phyloP scores from a whole-genome alignment of 2,888 invertebrate species.

The Linyphia triangularis region DNA sequence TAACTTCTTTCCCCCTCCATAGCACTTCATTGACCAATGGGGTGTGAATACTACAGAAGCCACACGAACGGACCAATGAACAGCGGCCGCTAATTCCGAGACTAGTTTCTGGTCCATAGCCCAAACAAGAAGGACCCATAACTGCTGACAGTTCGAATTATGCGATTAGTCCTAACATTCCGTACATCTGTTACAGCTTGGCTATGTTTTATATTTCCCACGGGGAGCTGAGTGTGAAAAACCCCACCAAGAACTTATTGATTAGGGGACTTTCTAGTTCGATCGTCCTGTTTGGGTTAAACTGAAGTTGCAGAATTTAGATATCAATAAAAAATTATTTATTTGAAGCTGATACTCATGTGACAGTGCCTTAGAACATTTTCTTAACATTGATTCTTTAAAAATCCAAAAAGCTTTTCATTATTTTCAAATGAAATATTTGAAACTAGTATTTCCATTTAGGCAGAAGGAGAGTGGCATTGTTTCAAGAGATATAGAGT shows the following conservation, averaged over 20 bases:
- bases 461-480: no score
- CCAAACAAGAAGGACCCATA: conserved; percentile 60
- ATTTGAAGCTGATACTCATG: no score
- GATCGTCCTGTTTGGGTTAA: background rate
- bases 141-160: conserved; percentile 71
- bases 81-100: conserved; percentile 69
- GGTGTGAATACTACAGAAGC: conserved; percentile 71
- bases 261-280: background rate
- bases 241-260: background rate
- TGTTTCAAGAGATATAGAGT: no score
- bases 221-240: no score
- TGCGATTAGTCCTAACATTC: conserved; percentile 68
- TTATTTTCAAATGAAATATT: no score
- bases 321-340: no score
- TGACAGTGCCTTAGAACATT: no score
- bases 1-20: conserved; percentile 35
- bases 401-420: no score
- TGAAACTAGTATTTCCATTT: no score
- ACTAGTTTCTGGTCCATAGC: conserved; percentile 68
- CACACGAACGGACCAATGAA: conserved; percentile 70
- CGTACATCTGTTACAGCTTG: conserved; percentile 61
- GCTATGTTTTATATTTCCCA: conserved; percentile 20
- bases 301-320: no score
- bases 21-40: conserved; percentile 69
- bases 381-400: no score